phyloP scores from a whole-genome alignment of 2,113 vertebrate genomes.

The Macaca nemestrina region DNA sequence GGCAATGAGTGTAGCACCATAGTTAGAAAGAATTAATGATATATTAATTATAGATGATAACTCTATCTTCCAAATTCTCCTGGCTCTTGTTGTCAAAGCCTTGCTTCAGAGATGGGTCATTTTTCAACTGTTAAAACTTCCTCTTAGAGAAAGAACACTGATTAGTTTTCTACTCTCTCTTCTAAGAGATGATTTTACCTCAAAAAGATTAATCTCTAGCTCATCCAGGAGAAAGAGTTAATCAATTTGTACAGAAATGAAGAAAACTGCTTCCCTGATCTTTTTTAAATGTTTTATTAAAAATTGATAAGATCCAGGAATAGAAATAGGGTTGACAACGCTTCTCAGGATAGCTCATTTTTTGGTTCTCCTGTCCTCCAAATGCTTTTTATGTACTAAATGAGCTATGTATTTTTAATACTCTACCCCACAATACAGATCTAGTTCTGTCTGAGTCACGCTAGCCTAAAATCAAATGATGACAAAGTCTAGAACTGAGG shows the following conservation, averaged over 20 bases:
- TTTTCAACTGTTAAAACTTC: slow-evolving; percentile 51
- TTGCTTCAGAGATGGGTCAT: slow-evolving; percentile 41
- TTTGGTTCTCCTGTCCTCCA: neutral
- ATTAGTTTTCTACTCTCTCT: slow-evolving; percentile 31
- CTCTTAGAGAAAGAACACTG: slow-evolving; percentile 47
- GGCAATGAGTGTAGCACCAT: neutral
- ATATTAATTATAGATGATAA: slow-evolving; percentile 42
- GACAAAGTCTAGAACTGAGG: neutral
- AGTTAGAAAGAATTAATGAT: slow-evolving; percentile 23
- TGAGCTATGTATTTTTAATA: neutral
- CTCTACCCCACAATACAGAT: neutral
- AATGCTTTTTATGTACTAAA: slow-evolving; percentile 4
- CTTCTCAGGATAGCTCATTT: neutral
- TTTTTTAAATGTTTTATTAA: slow-evolving; percentile 2
- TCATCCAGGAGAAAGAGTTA: slow-evolving; percentile 20
- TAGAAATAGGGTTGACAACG: neutral
- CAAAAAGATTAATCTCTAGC: slow-evolving; percentile 55
- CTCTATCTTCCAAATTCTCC: neutral
- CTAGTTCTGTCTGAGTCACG: neutral
- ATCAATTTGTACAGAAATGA: slow-evolving; percentile 35
- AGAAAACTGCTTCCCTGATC: slow-evolving; percentile 42
- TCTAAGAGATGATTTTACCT: slow-evolving; percentile 47
- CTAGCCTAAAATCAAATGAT: neutral
- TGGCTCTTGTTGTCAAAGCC: neutral
- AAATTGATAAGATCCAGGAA: slow-evolving; percentile 51